Conservation (phyloP, 30 jellyfish, hydroid and myxozoan genomes). For the Hydractinia echinata region DNA sequence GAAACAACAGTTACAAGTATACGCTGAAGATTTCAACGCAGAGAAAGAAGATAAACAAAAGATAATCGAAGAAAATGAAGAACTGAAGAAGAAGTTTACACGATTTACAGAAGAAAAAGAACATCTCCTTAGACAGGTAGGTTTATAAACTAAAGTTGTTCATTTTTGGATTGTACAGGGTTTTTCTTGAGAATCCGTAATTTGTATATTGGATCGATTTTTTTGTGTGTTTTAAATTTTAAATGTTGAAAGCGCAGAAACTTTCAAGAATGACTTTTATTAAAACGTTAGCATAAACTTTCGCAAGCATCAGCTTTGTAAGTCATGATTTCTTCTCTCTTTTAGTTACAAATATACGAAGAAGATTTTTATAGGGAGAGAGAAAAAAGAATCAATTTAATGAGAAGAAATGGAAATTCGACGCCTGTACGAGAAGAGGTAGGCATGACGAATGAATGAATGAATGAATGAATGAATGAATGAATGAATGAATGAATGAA, state of each 20-base stretch:
- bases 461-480: no score
- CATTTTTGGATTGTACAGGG: no score
- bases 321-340: neutral
- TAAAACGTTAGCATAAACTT: no score
- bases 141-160: neutral
- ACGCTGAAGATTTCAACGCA: constrained; percentile 71
- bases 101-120: constrained; percentile 37
- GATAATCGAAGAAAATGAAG: constrained; percentile 32
- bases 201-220: no score
- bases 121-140: constrained; percentile 44
- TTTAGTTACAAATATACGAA: constrained; percentile 52
- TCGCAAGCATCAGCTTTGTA: no score
- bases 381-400: constrained; percentile 25
- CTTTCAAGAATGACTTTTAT: no score
- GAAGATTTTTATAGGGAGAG: constrained; percentile 43
- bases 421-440: no score
- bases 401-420: neutral
- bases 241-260: no score
- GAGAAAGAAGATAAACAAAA: constrained; percentile 62
- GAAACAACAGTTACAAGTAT: constrained; percentile 58
- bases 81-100: constrained; percentile 26
- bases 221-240: no score
- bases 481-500: no score
- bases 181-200: no score
- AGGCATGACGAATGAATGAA: no score